Percentiles rank a stretch among this genome's conserved stretches.
Conservation (phyloP, 2,797 vertebrate genomes). For the Hozukius guyotensis region DNA sequence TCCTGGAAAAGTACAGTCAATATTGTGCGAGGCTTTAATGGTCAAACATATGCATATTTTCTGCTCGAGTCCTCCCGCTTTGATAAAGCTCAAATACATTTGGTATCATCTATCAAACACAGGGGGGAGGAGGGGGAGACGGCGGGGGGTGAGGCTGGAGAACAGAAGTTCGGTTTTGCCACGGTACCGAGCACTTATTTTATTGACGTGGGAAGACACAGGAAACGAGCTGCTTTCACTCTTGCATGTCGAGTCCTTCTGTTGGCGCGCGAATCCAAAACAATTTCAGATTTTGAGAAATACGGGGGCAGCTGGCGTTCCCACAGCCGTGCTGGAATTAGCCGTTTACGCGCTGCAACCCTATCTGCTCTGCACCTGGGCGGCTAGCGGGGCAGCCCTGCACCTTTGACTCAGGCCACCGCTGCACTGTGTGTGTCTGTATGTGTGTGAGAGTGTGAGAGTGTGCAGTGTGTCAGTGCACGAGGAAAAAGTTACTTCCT, state of each 20-base stretch:
- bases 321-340: slow-evolving; percentile 80
- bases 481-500: not conserved
- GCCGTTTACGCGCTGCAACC: slow-evolving; percentile 81
- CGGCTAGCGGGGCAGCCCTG: slow-evolving; percentile 75
- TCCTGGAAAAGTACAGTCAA: slow-evolving; percentile 24
- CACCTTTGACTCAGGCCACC: slow-evolving; percentile 60
- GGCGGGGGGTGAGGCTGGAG: slow-evolving; percentile 13
- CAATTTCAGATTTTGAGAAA: slow-evolving; percentile 84
- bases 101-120: slow-evolving; percentile 50
- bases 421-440: not conserved
- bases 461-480: not conserved
- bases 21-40: slow-evolving; percentile 49
- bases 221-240: slow-evolving; percentile 79
- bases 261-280: slow-evolving; percentile 79
- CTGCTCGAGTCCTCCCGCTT: slow-evolving; percentile 48
- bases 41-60: slow-evolving; percentile 72
- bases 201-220: slow-evolving; percentile 77
- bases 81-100: slow-evolving; percentile 57
- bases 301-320: slow-evolving; percentile 87
- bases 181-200: slow-evolving; percentile 60
- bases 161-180: slow-evolving; percentile 68
- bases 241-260: slow-evolving; percentile 83
- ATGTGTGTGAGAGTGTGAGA: not conserved
- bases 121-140: not conserved
- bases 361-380: slow-evolving; percentile 91